Conservation (phyloP, 1,140 invertebrate genomes). For the Meloidogyne exigua region DNA sequence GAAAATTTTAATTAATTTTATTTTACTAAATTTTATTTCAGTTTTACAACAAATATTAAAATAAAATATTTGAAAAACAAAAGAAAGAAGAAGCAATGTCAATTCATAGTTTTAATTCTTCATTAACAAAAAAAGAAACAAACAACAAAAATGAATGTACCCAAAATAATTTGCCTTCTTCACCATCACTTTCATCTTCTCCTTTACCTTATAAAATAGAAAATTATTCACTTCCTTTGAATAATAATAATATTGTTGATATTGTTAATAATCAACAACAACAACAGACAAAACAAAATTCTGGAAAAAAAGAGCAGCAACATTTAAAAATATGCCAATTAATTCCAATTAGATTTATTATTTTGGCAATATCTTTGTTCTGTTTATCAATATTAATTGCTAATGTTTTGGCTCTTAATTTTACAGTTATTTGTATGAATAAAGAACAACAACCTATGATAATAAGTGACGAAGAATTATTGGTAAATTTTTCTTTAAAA, state of each 20-base stretch:
- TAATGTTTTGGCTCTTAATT: slow-evolving; percentile 36
- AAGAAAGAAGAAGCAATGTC: neutral
- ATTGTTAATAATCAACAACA: neutral
- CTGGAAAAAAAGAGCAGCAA: neutral
- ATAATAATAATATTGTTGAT: neutral
- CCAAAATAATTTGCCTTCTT: neutral
- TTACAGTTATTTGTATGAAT: slow-evolving; percentile 23
- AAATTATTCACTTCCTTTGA: neutral
- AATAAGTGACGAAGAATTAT: neutral
- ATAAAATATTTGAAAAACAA: neutral
- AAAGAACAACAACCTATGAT: neutral
- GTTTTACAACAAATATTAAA: neutral
- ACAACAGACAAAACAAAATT: slow-evolving; percentile 2
- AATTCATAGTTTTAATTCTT: neutral
- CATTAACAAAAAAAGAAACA: neutral
- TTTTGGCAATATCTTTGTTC: slow-evolving; percentile 42
- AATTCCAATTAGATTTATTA: slow-evolving; percentile 45
- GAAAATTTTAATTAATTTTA: no score
- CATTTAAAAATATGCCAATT: neutral
- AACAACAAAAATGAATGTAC: neutral
- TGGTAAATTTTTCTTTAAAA: neutral
- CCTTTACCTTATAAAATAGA: neutral
- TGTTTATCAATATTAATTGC: slow-evolving; percentile 51
- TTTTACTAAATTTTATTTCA: no score
- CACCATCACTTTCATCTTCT: neutral